Evolutionary conservation across 1,140 invertebrate genomes (phyloP).

Genomic region (Xylocopa sonorina): DNA sequence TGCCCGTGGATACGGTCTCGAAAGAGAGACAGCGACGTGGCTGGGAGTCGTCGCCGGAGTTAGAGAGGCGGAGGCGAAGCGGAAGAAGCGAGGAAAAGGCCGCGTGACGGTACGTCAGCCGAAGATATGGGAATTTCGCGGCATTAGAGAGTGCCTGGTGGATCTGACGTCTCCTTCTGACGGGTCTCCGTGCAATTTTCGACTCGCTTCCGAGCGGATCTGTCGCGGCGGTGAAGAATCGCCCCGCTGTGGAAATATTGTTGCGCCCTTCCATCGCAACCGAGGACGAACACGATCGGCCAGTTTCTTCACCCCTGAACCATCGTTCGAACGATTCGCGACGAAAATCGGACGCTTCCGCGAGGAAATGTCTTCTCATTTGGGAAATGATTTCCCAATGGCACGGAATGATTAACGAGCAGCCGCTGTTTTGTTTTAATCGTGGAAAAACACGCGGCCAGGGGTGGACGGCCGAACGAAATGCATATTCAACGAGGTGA

Average conservation of each 20-base stretch:
- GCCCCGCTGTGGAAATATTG: constrained; percentile 3
- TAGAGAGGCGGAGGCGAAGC: background rate
- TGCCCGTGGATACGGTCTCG: background rate
- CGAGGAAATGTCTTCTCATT: background rate
- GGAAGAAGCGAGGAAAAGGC: constrained; percentile 5
- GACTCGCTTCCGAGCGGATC: constrained; percentile 4
- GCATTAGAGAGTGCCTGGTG: constrained; percentile 31
- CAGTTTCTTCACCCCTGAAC: no score
- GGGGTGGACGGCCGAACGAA: background rate
- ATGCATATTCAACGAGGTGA: constrained; percentile 42
- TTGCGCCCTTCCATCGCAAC: no score
- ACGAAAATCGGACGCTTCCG: background rate
- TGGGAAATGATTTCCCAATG: background rate
- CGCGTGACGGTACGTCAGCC: constrained; percentile 33
- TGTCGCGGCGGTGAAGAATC: constrained; percentile 28
- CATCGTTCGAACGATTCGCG: background rate
- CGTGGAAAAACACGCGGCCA: background rate
- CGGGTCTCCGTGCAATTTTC: constrained; percentile 27
- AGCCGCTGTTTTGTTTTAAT: background rate
- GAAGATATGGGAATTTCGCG: constrained; percentile 53
- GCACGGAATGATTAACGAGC: background rate
- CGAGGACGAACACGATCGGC: background rate
- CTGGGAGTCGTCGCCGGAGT: no score
- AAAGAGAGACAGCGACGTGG: constrained; percentile 5
- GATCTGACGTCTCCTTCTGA: constrained; percentile 38